Evolutionary conservation across 2,888 invertebrate genomes (phyloP).

Genomic region (Mycalesis mineus): DNA sequence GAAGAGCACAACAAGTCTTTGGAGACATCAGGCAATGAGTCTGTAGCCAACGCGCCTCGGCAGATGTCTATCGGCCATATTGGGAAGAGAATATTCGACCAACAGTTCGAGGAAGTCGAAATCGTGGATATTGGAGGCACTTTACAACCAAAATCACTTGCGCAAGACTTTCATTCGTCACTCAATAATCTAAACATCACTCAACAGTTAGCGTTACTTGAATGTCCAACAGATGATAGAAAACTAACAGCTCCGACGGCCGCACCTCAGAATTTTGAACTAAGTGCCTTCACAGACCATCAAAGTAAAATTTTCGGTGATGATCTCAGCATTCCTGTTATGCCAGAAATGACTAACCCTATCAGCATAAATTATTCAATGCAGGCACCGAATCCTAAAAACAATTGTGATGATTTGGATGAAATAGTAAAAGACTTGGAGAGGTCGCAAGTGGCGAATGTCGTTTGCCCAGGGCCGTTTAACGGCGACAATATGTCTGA

Average conservation of each 20-base stretch:
- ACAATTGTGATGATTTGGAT: conserved; percentile 54
- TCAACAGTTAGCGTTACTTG: conserved; percentile 47
- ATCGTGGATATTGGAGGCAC: conserved; percentile 45
- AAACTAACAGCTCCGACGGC: conserved; percentile 42
- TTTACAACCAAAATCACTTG: conserved; percentile 33
- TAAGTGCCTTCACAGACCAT: conserved; percentile 54
- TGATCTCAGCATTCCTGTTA: conserved; percentile 43
- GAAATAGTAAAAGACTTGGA: conserved; percentile 55
- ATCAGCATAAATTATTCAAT: conserved; percentile 61
- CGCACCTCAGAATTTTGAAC: conserved; percentile 50
- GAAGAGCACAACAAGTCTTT: conserved; percentile 66
- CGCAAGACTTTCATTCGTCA: conserved; percentile 41
- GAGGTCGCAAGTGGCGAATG: conserved; percentile 34
- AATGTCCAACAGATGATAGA: conserved; percentile 41
- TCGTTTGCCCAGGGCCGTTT: conserved; percentile 40
- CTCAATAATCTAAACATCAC: conserved; percentile 48
- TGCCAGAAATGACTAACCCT: conserved; percentile 49
- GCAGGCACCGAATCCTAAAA: conserved; percentile 35
- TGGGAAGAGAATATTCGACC: conserved; percentile 56
- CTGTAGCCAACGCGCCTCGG: conserved; percentile 37
- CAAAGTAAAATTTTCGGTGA: conserved; percentile 54
- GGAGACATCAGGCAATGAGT: conserved; percentile 62
- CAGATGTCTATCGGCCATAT: conserved; percentile 48
- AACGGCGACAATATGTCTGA: conserved; percentile 46
- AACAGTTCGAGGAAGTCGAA: conserved; percentile 62